Percentiles rank a stretch among this genome's conserved stretches.
Evolutionary conservation across 2,888 invertebrate genomes (phyloP).

Genomic region (Julus scanicus): DNA sequence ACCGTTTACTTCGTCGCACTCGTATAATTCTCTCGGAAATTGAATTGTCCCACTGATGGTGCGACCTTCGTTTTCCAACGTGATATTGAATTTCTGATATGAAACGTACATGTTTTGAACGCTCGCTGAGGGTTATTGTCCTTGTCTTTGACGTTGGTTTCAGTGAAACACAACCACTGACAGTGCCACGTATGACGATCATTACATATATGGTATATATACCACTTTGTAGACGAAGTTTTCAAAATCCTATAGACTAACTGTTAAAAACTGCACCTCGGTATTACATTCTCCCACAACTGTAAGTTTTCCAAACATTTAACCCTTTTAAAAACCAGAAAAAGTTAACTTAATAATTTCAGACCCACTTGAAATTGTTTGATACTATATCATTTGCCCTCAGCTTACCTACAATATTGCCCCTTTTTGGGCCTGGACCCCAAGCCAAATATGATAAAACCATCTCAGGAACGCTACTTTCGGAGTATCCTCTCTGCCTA

Average conservation of each 20-base stretch:
- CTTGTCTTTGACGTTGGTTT: neutral
- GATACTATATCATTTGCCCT: too few species aligned
- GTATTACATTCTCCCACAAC: too few species aligned
- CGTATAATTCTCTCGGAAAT: neutral
- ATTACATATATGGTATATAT: neutral
- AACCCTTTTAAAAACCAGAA: too few species aligned
- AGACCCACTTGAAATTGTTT: too few species aligned
- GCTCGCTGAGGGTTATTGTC: neutral
- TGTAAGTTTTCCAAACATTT: too few species aligned
- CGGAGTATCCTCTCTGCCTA: too few species aligned
- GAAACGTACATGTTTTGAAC: neutral
- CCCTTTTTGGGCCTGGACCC: too few species aligned
- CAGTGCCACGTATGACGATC: neutral
- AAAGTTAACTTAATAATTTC: too few species aligned
- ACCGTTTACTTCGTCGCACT: neutral
- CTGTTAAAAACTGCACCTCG: neutral
- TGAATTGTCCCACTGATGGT: neutral
- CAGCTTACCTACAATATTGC: too few species aligned
- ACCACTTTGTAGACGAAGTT: neutral
- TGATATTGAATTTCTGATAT: conserved; percentile 2
- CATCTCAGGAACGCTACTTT: too few species aligned
- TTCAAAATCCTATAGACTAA: neutral
- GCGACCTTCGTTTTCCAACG: neutral
- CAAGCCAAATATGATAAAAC: too few species aligned
- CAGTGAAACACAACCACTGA: neutral